Percentiles rank a stretch among this genome's conserved stretches.
These are phyloP conservation scores for Sebastes paucispinis DNA, from an alignment of 2,797 vertebrate species.

Conservation along the genomic window DNA sequence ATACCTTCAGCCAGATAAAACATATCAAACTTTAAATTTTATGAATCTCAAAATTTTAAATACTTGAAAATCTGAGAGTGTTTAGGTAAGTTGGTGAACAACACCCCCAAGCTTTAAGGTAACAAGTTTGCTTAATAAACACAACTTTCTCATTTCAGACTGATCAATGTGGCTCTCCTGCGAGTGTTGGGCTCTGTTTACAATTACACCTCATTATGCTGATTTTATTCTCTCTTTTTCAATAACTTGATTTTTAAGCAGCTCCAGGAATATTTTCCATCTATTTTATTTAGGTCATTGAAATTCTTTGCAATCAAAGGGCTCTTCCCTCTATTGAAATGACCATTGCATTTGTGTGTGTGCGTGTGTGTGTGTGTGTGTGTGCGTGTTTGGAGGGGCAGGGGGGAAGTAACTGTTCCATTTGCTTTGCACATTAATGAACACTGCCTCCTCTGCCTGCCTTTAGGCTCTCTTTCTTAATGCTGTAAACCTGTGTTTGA, in stretches of 20 bases:
- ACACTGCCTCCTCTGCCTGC: slow-evolving; percentile 61
- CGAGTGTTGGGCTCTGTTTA: slow-evolving; percentile 58
- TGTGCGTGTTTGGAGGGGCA: slow-evolving; percentile 13
- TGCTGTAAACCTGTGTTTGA: slow-evolving; percentile 76
- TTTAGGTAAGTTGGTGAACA: neutral
- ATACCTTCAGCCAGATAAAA: slow-evolving; percentile 7
- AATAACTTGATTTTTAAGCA: slow-evolving; percentile 67
- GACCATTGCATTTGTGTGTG: slow-evolving; percentile 2
- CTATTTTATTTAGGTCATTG: slow-evolving; percentile 52
- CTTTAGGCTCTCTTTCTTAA: slow-evolving; percentile 72
- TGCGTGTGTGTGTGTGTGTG: neutral
- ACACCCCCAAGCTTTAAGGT: neutral
- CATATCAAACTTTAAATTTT: neutral
- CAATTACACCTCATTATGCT: slow-evolving; percentile 60
- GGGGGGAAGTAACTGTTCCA: slow-evolving; percentile 42
- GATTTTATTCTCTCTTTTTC: slow-evolving; percentile 67
- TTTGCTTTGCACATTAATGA: slow-evolving; percentile 78
- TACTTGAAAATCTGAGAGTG: neutral
- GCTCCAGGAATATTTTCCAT: slow-evolving; percentile 65
- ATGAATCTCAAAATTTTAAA: neutral
- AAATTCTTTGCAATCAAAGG: slow-evolving; percentile 52
- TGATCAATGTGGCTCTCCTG: slow-evolving; percentile 60
- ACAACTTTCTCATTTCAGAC: slow-evolving; percentile 49
- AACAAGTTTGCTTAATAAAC: slow-evolving; percentile 36
- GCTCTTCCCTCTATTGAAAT: slow-evolving; percentile 32